Percentiles rank a stretch among this genome's conserved stretches.
Evolutionary conservation across 2,888 invertebrate species (phyloP).

Genomic region (Drosophila mercatorum): DNA sequence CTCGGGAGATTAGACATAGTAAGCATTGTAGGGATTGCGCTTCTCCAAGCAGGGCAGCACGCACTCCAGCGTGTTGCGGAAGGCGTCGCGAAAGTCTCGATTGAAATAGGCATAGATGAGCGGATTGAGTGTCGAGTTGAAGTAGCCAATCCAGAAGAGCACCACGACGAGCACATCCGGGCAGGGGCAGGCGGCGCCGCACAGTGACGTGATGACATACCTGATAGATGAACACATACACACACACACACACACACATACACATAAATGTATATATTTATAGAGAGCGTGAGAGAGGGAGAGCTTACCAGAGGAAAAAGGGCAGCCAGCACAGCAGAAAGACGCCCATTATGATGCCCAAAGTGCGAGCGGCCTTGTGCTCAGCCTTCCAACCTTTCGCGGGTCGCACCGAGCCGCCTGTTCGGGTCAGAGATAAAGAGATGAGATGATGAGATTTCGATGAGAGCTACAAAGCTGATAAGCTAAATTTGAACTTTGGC

Average conservation of each 20-base stretch:
- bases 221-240: constrained; percentile 84
- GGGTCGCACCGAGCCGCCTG: constrained; percentile 87
- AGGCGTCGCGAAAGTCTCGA: constrained; percentile 97
- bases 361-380: constrained; percentile 96
- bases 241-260: neutral
- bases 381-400: constrained; percentile 94
- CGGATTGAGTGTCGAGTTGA: constrained; percentile 97
- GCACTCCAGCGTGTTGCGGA: constrained; percentile 95
- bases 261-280: neutral
- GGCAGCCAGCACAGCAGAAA: constrained; percentile 98
- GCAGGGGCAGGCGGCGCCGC: constrained; percentile 93
- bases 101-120: constrained; percentile 98
- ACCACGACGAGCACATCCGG: constrained; percentile 95
- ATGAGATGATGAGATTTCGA: constrained; percentile 46
- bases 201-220: constrained; percentile 93
- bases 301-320: constrained; percentile 94
- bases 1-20: constrained; percentile 85
- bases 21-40: constrained; percentile 84
- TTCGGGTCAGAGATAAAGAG: constrained; percentile 60
- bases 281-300: neutral
- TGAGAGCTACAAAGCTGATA: constrained; percentile 42
- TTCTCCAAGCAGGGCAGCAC: constrained; percentile 90
- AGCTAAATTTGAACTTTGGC: constrained; percentile 55
- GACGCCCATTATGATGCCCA: constrained; percentile 98
- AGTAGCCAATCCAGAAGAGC: constrained; percentile 99